Evolutionary conservation across 2,113 vertebrate species (phyloP).

Genomic region (Pipra filicauda): DNA sequence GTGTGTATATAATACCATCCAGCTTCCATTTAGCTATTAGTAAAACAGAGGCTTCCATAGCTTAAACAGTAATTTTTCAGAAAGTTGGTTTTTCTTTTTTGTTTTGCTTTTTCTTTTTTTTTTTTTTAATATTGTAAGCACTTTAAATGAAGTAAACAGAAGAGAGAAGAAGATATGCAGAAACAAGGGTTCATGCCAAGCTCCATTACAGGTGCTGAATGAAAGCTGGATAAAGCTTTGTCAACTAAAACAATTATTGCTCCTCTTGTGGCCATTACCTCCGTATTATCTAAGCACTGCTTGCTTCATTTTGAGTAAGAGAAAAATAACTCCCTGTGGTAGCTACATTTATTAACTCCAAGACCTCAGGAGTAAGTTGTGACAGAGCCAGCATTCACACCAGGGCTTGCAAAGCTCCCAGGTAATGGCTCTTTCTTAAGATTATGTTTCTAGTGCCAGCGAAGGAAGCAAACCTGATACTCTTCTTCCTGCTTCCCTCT

Average conservation of each 20-base stretch:
- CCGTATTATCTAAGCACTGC: background rate
- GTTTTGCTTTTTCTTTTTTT: background rate
- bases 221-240: background rate
- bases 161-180: background rate
- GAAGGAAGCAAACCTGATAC: conserved; percentile 11
- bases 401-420: background rate
- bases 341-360: background rate
- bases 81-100: background rate
- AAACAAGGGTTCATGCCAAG: background rate
- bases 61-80: background rate
- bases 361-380: background rate
- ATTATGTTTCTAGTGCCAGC: background rate
- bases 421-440: background rate
- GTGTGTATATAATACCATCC: background rate
- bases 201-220: background rate
- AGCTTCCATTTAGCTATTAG: background rate
- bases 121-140: background rate
- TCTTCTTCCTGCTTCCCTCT: background rate
- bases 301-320: background rate
- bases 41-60: background rate
- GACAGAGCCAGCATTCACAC: background rate
- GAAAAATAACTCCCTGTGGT: background rate
- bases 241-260: background rate
- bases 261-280: background rate
- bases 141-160: background rate